These are phyloP conservation scores for Sorex araneus DNA, from an alignment of 2,113 vertebrate genomes.

Conservation along the genomic window DNA sequence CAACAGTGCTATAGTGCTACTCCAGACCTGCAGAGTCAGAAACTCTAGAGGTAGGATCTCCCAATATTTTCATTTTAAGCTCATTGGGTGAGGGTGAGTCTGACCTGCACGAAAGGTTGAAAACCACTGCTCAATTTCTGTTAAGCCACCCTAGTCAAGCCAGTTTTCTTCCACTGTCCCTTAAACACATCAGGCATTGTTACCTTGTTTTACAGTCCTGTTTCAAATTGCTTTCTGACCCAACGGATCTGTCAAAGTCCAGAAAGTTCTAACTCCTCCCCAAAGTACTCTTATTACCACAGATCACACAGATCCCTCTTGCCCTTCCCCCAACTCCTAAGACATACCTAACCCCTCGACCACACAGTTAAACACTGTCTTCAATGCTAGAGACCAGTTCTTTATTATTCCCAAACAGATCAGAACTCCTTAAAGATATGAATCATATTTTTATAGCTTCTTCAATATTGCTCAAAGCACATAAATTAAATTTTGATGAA, in stretches of 20 bases:
- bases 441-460: conserved; percentile 38
- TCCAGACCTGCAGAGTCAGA: conserved; percentile 35
- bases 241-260: conserved; percentile 22
- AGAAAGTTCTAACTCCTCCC: conserved; percentile 15
- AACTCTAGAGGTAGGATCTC: not conserved
- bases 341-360: not conserved
- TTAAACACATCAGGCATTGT: conserved; percentile 20
- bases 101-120: not conserved
- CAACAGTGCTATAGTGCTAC: too few relatives aligned
- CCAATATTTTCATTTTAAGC: conserved; percentile 19
- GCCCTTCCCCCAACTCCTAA: not conserved
- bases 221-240: conserved; percentile 60
- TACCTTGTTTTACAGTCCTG: conserved; percentile 25
- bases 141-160: not conserved
- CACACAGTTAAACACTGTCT: not conserved
- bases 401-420: conserved; percentile 44
- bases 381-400: not conserved
- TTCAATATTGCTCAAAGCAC: conserved; percentile 3
- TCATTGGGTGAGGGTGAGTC: not conserved
- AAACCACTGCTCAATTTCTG: conserved; percentile 16
- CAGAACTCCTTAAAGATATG: conserved; percentile 6
- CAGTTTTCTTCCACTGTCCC: not conserved
- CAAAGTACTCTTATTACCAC: conserved; percentile 21
- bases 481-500: conserved; percentile 59
- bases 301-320: not conserved